Percentiles rank a stretch among this genome's conserved stretches.
phyloP scores from a whole-genome alignment of 2,797 vertebrate species.

The Diplodus puntazzo region DNA sequence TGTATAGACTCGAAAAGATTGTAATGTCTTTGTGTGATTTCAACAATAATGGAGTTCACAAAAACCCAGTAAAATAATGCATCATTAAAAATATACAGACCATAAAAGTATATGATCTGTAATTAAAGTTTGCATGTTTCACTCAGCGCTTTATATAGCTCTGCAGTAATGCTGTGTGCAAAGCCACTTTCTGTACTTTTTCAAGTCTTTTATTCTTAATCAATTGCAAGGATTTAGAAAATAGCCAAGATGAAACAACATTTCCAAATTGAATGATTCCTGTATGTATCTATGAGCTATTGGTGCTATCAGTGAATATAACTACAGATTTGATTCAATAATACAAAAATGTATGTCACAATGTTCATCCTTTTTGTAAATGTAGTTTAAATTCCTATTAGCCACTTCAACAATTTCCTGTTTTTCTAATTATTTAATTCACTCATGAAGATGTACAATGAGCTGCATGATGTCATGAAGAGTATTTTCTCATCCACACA shows the following conservation, averaged over 20 bases:
- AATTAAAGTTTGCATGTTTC: background rate
- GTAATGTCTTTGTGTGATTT: constrained; percentile 9
- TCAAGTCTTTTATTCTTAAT: background rate
- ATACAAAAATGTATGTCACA: background rate
- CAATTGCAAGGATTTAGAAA: background rate
- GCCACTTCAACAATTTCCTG: background rate
- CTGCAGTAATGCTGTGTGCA: background rate
- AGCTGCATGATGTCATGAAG: constrained; percentile 1
- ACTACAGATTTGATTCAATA: background rate
- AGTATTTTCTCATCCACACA: background rate
- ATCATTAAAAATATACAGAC: background rate
- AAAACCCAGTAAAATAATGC: constrained; percentile 6
- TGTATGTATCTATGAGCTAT: too few species aligned
- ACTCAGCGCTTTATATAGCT: background rate
- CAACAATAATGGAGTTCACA: constrained; percentile 16
- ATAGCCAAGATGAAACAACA: background rate
- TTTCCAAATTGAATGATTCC: background rate
- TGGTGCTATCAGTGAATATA: background rate
- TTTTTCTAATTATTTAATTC: background rate
- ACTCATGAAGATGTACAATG: background rate
- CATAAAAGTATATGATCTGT: background rate
- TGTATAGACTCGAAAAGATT: constrained; percentile 1
- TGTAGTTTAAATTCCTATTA: background rate
- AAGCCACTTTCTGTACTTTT: background rate
- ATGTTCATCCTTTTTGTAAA: background rate